Conservation (phyloP, 2,113 vertebrate species). For the Hirundichthys speculiger region DNA sequence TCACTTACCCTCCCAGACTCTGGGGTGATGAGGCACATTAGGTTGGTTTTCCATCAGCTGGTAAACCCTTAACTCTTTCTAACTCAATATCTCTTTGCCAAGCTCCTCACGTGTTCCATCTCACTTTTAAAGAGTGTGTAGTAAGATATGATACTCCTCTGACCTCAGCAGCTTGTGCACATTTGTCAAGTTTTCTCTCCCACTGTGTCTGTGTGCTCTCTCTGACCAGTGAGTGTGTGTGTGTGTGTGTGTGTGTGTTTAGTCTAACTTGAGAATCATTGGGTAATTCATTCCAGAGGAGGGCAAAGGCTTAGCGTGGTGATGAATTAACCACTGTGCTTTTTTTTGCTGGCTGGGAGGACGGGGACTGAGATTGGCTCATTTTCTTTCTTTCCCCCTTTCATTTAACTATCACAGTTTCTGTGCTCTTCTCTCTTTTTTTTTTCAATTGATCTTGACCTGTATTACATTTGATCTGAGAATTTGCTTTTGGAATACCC, state of each 20-base stretch:
- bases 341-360: conserved; percentile 54
- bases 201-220: conserved; percentile 42
- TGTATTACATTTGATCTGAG: conserved; percentile 2
- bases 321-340: conserved; percentile 81
- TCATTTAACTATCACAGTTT: conserved; percentile 28
- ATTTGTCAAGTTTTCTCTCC: conserved; percentile 54
- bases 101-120: conserved; percentile 6
- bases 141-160: conserved; percentile 31
- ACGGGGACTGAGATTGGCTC: conserved; percentile 58
- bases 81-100: neutral
- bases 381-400: conserved; percentile 26
- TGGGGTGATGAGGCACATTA: conserved; percentile 27
- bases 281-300: conserved; percentile 79
- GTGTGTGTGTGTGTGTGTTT: conserved; percentile 61
- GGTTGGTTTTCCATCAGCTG: conserved; percentile 13
- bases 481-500: neutral
- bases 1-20: conserved; percentile 22
- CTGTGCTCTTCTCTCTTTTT: neutral
- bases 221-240: conserved; percentile 26
- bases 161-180: conserved; percentile 32
- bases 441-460: neutral
- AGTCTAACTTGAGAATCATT: conserved; percentile 73
- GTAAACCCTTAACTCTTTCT: conserved; percentile 27
- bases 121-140: conserved; percentile 5
- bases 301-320: conserved; percentile 68